Evolutionary conservation across 2,888 invertebrate genomes (phyloP).

Genomic region (Gastrophysa polygoni): DNA sequence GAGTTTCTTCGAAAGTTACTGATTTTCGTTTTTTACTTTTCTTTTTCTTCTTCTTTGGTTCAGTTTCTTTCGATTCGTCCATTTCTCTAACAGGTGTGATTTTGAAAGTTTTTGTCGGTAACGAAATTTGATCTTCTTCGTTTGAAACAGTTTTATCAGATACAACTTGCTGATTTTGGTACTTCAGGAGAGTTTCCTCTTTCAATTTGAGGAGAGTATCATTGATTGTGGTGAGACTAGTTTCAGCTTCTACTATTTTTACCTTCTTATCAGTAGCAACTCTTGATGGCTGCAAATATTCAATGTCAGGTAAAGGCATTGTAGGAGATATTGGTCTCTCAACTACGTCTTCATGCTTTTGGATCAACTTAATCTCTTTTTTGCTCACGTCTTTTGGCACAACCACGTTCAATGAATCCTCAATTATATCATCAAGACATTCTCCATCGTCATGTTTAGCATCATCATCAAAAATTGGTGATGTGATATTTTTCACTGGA

Average conservation of each 20-base stretch:
- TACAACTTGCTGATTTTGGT: constrained; percentile 12
- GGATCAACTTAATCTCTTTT: background rate
- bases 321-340: constrained; percentile 28
- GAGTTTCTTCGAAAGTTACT: constrained; percentile 52
- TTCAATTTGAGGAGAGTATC: constrained; percentile 22
- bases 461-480: background rate
- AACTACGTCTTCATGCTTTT: constrained; percentile 9
- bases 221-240: constrained; percentile 1
- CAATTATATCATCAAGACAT: too few relatives aligned
- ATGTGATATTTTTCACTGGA: background rate
- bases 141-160: background rate
- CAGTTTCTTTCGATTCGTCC: constrained; percentile 15
- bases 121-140: background rate
- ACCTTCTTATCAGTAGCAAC: background rate
- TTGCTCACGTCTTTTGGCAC: background rate
- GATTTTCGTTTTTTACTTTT: constrained; percentile 48
- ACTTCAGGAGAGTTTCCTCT: constrained; percentile 26
- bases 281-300: constrained; percentile 28
- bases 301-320: constrained; percentile 32
- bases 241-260: background rate
- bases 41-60: constrained; percentile 33
- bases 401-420: background rate
- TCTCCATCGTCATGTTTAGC: too few relatives aligned
- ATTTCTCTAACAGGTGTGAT: background rate
- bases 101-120: background rate